Conservation (phyloP, 2,797 vertebrate species). For the Luscinia luscinia region DNA sequence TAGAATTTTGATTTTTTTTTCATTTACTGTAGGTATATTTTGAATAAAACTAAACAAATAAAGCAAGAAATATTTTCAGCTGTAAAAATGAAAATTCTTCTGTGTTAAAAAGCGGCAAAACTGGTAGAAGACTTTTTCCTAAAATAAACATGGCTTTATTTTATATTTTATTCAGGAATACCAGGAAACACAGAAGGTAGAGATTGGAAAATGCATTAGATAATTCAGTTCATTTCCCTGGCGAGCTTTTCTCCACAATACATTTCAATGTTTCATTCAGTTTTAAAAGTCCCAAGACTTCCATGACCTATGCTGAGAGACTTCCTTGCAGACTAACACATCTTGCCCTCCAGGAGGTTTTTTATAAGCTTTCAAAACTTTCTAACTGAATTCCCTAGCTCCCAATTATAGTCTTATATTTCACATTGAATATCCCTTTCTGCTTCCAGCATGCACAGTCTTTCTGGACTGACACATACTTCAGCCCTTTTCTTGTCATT, state of each 20-base stretch:
- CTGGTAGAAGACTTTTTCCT: not conserved
- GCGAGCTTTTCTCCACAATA: conserved; percentile 26
- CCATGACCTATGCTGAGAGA: conserved; percentile 30
- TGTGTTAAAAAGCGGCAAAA: not conserved
- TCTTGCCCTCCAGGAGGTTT: conserved; percentile 57
- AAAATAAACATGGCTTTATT: conserved; percentile 8
- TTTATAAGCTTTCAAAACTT: conserved; percentile 52
- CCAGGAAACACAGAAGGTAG: conserved; percentile 38
- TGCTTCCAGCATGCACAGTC: not conserved
- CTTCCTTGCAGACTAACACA: conserved; percentile 41
- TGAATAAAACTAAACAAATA: not conserved
- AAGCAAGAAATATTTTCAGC: not conserved
- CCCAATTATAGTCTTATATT: conserved; percentile 4
- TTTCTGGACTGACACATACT: not conserved
- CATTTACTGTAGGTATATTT: not conserved
- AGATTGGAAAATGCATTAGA: conserved; percentile 61
- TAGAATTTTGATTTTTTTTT: not conserved
- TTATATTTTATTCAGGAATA: conserved; percentile 33
- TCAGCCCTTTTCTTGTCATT: not conserved
- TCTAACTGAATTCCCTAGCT: conserved; percentile 34
- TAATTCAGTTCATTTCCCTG: conserved; percentile 59
- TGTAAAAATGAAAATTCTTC: not conserved
- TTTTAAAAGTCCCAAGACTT: conserved; percentile 69
- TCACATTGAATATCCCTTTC: conserved; percentile 1
- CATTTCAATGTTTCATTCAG: conserved; percentile 56